Evolutionary conservation across 2,888 invertebrate genomes (phyloP).

Genomic region (Seira ritae): DNA sequence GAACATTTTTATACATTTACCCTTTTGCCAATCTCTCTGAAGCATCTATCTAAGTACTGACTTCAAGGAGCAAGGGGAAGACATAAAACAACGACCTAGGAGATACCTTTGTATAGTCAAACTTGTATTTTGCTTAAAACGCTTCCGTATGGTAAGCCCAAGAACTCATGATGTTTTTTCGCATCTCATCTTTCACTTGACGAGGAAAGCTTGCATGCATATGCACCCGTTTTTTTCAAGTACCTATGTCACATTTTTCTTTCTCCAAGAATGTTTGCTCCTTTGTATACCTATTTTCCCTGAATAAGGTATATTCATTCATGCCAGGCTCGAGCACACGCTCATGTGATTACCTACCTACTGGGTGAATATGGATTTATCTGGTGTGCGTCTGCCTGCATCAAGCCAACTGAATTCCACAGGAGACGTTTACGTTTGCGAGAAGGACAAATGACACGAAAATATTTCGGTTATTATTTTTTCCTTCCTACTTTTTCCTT

Average conservation of each 20-base stretch:
- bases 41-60: neutral
- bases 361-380: neutral
- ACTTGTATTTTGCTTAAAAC: neutral
- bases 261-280: neutral
- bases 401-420: neutral
- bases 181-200: neutral
- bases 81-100: conserved; percentile 11
- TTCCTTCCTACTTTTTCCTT: conserved; percentile 33
- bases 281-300: too few relatives aligned
- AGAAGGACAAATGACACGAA: conserved; percentile 2
- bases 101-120: neutral
- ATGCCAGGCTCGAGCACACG: conserved; percentile 14
- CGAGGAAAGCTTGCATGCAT: neutral
- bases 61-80: neutral
- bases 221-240: neutral
- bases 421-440: too few relatives aligned
- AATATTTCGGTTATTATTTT: conserved; percentile 40
- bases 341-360: conserved; percentile 13
- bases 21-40: neutral
- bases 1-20: conserved; percentile 3
- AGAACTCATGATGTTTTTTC: conserved; percentile 3
- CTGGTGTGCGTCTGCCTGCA: neutral
- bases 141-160: conserved; percentile 6
- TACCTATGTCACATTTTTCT: neutral
- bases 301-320: conserved; percentile 17